Conservation (phyloP, 2,797 vertebrate species). For the Naso thynnoides region DNA sequence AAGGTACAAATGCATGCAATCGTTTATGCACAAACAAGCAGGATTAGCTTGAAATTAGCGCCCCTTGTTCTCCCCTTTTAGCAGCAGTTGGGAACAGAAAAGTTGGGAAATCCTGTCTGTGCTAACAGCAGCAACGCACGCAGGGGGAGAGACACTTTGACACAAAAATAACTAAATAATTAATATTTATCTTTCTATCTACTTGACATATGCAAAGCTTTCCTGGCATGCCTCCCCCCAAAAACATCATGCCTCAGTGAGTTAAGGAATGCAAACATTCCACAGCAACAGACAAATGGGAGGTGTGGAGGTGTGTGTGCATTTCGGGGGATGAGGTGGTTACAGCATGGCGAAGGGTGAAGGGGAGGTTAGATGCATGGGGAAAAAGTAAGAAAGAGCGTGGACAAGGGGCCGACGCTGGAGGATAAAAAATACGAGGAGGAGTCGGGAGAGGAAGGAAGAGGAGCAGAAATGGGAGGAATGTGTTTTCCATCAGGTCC, state of each 20-base stretch:
- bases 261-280: slow-evolving; percentile 88
- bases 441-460: slow-evolving; percentile 38
- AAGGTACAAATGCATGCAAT: slow-evolving; percentile 11
- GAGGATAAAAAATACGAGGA: slow-evolving; percentile 54
- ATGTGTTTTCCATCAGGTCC: slow-evolving; percentile 82
- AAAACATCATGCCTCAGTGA: slow-evolving; percentile 74
- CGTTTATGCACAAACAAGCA: slow-evolving; percentile 50
- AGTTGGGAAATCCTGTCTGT: background rate
- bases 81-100: no score
- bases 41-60: slow-evolving; percentile 22
- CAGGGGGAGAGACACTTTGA: background rate
- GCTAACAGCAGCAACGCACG: slow-evolving; percentile 13
- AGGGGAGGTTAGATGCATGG: background rate
- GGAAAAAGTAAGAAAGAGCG: slow-evolving; percentile 14
- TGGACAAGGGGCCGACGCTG: slow-evolving; percentile 32
- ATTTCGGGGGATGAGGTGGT: background rate
- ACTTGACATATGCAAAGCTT: slow-evolving; percentile 35
- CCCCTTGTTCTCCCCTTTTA: slow-evolving; percentile 3
- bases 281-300: slow-evolving; percentile 65
- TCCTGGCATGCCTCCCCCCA: slow-evolving; percentile 25
- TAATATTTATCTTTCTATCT: slow-evolving; percentile 36
- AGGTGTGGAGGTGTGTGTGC: slow-evolving; percentile 40
- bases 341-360: slow-evolving; percentile 2
- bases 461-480: slow-evolving; percentile 52
- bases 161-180: slow-evolving; percentile 29